Percentiles rank a stretch among this genome's conserved stretches.
Evolutionary conservation across 2,113 vertebrate species (phyloP).

Genomic region (Microtus pennsylvanicus): DNA sequence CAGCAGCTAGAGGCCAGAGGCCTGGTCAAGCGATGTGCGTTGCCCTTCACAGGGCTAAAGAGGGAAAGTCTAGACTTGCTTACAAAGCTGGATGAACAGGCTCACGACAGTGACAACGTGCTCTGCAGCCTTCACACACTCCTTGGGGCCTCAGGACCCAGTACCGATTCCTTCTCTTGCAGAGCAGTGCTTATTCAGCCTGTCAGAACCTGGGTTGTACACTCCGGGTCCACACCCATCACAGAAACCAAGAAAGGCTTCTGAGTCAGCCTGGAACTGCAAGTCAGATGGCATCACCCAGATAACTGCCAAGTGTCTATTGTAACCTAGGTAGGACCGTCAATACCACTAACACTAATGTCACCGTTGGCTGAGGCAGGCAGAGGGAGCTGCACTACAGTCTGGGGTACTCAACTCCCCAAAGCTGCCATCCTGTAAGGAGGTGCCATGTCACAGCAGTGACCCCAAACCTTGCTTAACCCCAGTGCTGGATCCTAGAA

Average conservation of each 20-base stretch:
- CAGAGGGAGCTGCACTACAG: background rate
- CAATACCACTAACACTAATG: background rate
- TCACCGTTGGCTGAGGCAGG: background rate
- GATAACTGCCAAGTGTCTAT: too few relatives aligned
- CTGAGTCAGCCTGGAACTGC: background rate
- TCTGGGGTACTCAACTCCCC: background rate
- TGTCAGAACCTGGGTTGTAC: background rate
- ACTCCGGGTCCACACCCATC: background rate
- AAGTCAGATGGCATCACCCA: background rate
- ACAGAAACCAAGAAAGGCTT: background rate
- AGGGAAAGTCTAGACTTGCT: background rate
- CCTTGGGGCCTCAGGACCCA: background rate
- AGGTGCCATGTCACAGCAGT: background rate
- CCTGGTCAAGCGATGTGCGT: background rate
- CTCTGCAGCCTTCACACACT: background rate
- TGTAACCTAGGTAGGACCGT: background rate
- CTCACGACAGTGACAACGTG: background rate
- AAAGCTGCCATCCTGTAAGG: background rate
- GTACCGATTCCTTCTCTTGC: background rate
- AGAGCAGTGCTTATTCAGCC: background rate
- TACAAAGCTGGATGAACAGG: background rate
- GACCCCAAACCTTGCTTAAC: background rate
- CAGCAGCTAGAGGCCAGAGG: too few relatives aligned
- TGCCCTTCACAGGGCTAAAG: background rate
- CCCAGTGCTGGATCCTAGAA: background rate